phyloP scores from a whole-genome alignment of 1,140 invertebrate species.

The Aphidius ervi region DNA sequence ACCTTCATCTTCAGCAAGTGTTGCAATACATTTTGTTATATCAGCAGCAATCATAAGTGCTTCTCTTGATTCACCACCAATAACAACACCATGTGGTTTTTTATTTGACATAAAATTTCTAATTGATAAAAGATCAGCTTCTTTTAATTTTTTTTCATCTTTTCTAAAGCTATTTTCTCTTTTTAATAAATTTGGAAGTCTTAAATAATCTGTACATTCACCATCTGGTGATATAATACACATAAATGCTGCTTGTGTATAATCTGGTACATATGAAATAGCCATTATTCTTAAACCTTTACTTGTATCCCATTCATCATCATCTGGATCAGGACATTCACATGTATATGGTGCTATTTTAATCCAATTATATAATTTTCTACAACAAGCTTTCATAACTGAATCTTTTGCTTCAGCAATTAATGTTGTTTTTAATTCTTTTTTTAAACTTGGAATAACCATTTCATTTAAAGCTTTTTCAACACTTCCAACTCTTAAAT shows the following conservation, averaged over 20 bases:
- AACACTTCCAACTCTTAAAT: conserved; percentile 79
- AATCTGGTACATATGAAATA: conserved; percentile 83
- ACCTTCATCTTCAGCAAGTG: conserved; percentile 78
- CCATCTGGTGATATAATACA: conserved; percentile 84
- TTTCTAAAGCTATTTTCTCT: conserved; percentile 71
- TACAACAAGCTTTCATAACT: conserved; percentile 77
- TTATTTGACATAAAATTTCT: conserved; percentile 84
- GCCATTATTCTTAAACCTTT: conserved; percentile 85
- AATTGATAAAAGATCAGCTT: conserved; percentile 76
- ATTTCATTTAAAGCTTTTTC: conserved; percentile 84
- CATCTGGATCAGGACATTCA: conserved; percentile 78
- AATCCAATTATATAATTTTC: conserved; percentile 87
- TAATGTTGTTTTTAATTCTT: conserved; percentile 80
- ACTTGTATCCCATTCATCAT: conserved; percentile 85
- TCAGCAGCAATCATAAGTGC: conserved; percentile 84
- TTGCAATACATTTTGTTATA: conserved; percentile 70
- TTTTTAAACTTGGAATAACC: conserved; percentile 83
- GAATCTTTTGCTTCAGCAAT: conserved; percentile 85
- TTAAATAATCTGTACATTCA: conserved; percentile 85
- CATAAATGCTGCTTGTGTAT: conserved; percentile 82
- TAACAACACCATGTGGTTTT: conserved; percentile 89
- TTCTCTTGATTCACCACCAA: conserved; percentile 87
- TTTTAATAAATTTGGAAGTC: conserved; percentile 80
- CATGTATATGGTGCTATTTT: conserved; percentile 82
- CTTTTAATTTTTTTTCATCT: conserved; percentile 70